Evolutionary conservation across 2,888 invertebrate genomes (phyloP).

Genomic region (Liposcelis brunnea): DNA sequence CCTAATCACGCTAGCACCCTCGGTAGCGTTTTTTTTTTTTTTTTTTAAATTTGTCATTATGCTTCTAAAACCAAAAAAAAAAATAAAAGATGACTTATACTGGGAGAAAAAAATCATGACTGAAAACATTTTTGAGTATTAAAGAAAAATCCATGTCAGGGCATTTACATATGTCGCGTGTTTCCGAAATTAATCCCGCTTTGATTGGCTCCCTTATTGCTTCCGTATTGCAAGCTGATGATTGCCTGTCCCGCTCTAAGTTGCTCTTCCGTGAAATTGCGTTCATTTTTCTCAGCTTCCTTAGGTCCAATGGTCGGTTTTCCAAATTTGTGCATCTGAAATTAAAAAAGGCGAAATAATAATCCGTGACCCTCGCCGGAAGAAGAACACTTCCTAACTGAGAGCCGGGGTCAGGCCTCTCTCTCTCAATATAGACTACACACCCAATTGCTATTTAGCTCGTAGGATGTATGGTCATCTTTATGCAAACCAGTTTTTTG

Average conservation of each 20-base stretch:
- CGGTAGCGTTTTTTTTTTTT: too few species aligned
- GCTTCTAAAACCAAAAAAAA: too few species aligned
- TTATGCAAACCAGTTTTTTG: not conserved
- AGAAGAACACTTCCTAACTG: too few species aligned
- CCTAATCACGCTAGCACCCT: too few species aligned
- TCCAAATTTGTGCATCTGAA: constrained; percentile 60
- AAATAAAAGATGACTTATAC: too few species aligned
- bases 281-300: constrained; percentile 87
- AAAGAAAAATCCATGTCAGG: not conserved
- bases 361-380: too few species aligned
- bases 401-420: too few species aligned
- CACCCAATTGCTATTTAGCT: too few species aligned
- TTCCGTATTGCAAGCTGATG: constrained; percentile 89
- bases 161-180: constrained; percentile 84
- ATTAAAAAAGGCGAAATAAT: constrained; percentile 13
- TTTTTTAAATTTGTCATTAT: too few species aligned
- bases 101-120: not conserved
- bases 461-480: too few species aligned
- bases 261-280: constrained; percentile 88
- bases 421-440: too few species aligned
- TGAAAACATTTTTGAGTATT: not conserved
- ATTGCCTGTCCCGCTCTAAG: constrained; percentile 81
- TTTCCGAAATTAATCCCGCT: constrained; percentile 94
- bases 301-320: constrained; percentile 88
- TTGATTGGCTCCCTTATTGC: constrained; percentile 94